A percentile compares a stretch with the other conserved stretches of the same genome.
Evolutionary conservation across 2,888 invertebrate genomes (phyloP).

Genomic region (Tolmerus cingulatus): DNA sequence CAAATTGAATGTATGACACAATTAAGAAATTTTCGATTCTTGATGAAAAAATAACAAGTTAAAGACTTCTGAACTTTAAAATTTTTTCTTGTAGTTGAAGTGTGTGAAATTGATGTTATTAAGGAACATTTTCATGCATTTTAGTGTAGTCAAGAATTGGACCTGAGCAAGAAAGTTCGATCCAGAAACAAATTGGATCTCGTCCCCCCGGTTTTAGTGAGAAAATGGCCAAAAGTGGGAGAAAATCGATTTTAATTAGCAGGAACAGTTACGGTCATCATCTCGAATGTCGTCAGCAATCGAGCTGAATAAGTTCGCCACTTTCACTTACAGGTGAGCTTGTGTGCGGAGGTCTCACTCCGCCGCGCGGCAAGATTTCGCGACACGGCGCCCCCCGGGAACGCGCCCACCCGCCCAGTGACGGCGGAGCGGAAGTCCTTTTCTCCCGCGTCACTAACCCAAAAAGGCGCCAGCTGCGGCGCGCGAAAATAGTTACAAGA

Average conservation of each 20-base stretch:
- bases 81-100: neutral
- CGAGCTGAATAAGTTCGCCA: conserved; percentile 13
- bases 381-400: neutral
- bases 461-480: neutral
- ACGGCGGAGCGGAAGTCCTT: neutral
- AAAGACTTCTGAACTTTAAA: no score
- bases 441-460: neutral
- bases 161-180: neutral
- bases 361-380: neutral
- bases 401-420: neutral
- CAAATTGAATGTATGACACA: no score
- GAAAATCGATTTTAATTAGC: conserved; percentile 18
- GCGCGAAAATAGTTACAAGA: neutral
- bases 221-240: neutral
- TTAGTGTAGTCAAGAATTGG: neutral
- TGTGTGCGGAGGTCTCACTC: neutral
- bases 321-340: neutral
- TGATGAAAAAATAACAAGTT: no score
- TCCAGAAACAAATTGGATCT: neutral
- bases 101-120: neutral
- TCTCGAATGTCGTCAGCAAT: neutral
- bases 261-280: neutral
- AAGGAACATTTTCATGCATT: neutral
- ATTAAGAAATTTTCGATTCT: no score
- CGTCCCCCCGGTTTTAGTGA: neutral